phyloP scores from a whole-genome alignment of 1,140 invertebrate species.

The Lasaia peninsularis region DNA sequence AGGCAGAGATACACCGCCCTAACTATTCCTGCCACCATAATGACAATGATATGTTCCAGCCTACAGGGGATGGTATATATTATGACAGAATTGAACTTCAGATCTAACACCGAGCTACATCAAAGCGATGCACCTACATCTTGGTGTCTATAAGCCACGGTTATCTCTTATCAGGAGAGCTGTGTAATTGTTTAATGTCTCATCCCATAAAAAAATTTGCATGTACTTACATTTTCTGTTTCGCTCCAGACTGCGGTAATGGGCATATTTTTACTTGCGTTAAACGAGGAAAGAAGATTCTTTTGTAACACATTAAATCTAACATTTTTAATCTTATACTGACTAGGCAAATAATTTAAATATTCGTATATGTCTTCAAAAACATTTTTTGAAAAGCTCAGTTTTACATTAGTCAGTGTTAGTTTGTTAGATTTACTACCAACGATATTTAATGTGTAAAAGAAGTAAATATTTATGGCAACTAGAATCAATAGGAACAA shows the following conservation, averaged over 20 bases:
- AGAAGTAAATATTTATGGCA: conserved; percentile 62
- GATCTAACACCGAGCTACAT: no score
- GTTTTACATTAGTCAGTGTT: conserved; percentile 45
- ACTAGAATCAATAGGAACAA: conserved; percentile 59
- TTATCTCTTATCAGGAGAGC: no score
- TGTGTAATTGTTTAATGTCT: no score
- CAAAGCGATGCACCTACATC: no score
- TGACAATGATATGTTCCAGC: no score
- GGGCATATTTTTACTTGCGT: conserved; percentile 33
- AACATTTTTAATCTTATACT: conserved; percentile 52
- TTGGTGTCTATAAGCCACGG: no score
- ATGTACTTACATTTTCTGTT: conserved; percentile 47
- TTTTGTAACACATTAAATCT: conserved; percentile 47
- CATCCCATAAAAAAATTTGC: no score
- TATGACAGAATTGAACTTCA: no score
- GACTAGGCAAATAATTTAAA: conserved; percentile 52
- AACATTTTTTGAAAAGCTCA: conserved; percentile 42
- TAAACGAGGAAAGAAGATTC: conserved; percentile 49
- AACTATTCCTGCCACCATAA: no score
- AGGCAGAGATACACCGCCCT: no score
- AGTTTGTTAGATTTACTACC: conserved; percentile 37
- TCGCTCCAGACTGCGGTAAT: conserved; percentile 42
- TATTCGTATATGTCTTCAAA: conserved; percentile 60
- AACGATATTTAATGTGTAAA: conserved; percentile 52
- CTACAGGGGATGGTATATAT: no score